Evolutionary conservation across 2,797 vertebrate genomes (phyloP), one percentile per base, ranked within the genome.

Genomic region (Varecia variegata): DNA sequence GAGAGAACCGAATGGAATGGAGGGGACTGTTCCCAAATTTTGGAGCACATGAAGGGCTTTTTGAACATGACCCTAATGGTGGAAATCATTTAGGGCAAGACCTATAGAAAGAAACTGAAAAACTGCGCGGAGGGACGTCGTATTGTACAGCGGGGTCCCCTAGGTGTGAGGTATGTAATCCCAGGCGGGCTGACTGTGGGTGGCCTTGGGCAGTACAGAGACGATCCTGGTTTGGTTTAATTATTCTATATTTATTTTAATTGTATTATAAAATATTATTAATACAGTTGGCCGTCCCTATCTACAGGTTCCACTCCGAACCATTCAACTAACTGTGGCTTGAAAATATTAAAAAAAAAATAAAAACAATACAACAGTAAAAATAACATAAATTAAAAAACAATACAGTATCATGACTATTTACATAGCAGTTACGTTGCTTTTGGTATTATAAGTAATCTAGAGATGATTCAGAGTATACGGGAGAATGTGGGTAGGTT

Each of bases 51-150:
- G 30, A 50, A 77, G 1, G 27, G 45, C 38, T 92, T 89, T 89
- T 32, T 47, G 35, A 43, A 20, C 4, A 3, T 17, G 21, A 81
- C 60, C 74, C 27, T 32, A 25, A 32, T 13, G 6, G 32, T 62
- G 68, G 60, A n/a, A 76, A 71, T 35, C 76, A 86, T 23, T 73
- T 74, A 30, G 68, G n/a, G n/a, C 20, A 70, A 94, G 30, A 21
- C 32, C 32, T 58, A 18, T 3, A 8, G 35, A 71, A 65, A 81
- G 32, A 62, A 87, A 70, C 62, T 52, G 21, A 52, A 60, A 83
- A 82, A 20, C 17, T 38, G 3, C 2, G 3, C 13, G 3, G 7
- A 0, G 0, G 1, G 73, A 40, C 25, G 15, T 1, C 32, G 17
- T 15, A 43, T 54, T 5, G 30, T 23, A 82, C 20, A 86, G 25